phyloP scores from a whole-genome alignment of 2,113 vertebrate species.

The Sialia sialis region DNA sequence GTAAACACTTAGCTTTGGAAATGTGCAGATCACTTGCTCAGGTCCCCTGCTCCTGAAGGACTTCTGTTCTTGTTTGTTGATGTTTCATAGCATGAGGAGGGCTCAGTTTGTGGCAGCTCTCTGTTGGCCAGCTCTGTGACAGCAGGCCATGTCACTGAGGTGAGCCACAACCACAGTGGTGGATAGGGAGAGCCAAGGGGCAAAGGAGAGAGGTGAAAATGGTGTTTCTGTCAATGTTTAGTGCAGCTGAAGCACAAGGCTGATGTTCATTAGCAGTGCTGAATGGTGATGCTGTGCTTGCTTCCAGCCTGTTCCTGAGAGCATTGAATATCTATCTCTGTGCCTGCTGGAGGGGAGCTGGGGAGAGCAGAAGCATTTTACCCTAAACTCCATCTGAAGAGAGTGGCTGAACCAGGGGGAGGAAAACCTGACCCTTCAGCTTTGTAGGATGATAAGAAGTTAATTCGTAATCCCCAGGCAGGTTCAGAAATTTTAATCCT shows the following conservation, averaged over 20 bases:
- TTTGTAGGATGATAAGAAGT: neutral
- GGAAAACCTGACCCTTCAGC: neutral
- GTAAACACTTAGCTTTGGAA: neutral
- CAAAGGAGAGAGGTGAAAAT: neutral
- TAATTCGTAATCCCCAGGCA: neutral
- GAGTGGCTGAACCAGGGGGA: neutral
- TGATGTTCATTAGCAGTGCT: neutral
- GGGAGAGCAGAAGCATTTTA: neutral
- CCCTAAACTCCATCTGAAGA: neutral
- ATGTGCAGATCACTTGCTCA: neutral
- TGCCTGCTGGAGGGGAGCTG: neutral
- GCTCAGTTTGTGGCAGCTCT: neutral
- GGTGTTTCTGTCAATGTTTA: neutral
- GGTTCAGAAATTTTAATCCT: neutral
- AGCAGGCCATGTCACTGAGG: neutral
- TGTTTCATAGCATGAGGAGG: neutral
- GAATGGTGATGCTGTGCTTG: neutral
- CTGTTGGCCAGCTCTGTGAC: rapidly evolving
- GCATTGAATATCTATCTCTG: neutral
- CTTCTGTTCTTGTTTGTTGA: neutral
- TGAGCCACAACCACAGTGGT: neutral
- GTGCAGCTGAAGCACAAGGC: neutral
- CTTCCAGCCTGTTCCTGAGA: neutral
- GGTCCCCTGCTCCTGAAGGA: neutral
- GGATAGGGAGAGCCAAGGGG: neutral